Evolutionary conservation across 2,888 invertebrate species (phyloP), one percentile per base, ranked within the genome.

Genomic region (Pediacus dermestoides): DNA sequence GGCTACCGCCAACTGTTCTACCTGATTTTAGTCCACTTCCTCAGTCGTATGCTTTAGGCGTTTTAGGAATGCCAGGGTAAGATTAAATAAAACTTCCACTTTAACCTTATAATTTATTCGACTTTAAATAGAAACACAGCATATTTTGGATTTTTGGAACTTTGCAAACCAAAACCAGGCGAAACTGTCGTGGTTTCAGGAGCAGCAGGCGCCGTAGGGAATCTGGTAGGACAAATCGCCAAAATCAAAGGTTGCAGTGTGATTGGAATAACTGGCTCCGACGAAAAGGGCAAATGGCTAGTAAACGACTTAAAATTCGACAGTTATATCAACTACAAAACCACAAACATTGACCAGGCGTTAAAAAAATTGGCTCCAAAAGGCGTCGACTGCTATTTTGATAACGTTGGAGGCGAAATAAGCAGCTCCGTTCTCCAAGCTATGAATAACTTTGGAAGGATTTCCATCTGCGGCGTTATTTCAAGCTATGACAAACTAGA

Each of bases 171-270:
- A 2, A 81, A 84, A 66, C 52, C 74, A 2, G 85, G 83, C 6
- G 86, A 88, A 65, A 81, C 81, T 1, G 74, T 88, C 8, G 80
- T 82, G 1, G 77, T 88, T 1, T 81, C 78, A 15, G 81, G 81
- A 3, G 88, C 87, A 8, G 87, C 83, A 12, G 88, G 88, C 10
- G 87, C 86, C 18, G 86, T 88, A 8, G 88, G 88, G 3, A 80
- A 77, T 40, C 74, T 81, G 32, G 87, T 85, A 14, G 87, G 87
- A 1, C 88, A 88, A 71, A 82, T 88, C 45, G 88, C 79, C 1
- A 87, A 86, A 70, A 75, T 81, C 31, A 73, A 81, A 64, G 82
- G 80, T 8, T 79, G 83, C 53, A 74, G 66, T 38, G 85, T 84
- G 0, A 79, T 87, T 48, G 87, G 85, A 2, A 77, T 82, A 50